A percentile compares a stretch with the other conserved stretches of the same genome.
phyloP scores from a whole-genome alignment of 2,113 vertebrate species.

The Platanista minor region DNA sequence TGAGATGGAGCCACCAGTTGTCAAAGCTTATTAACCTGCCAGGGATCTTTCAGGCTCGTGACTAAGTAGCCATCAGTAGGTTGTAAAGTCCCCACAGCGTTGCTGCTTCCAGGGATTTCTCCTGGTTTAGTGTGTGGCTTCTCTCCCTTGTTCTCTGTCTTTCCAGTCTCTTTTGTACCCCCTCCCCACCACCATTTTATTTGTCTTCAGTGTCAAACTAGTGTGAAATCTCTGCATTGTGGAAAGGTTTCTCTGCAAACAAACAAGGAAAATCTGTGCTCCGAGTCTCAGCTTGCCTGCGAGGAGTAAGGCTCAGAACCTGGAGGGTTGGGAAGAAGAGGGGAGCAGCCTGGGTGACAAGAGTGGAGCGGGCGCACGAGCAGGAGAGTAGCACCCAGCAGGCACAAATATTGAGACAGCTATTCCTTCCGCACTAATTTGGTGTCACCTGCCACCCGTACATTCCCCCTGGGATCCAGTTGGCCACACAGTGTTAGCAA shows the following conservation, averaged over 20 bases:
- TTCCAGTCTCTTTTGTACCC: background rate
- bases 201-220: background rate
- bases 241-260: background rate
- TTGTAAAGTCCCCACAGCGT: background rate
- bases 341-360: background rate
- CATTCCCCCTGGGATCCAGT: background rate
- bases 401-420: background rate
- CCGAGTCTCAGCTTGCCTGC: background rate
- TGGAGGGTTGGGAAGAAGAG: background rate
- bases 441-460: background rate
- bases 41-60: background rate
- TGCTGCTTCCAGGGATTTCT: background rate
- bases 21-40: slow-evolving; percentile 62
- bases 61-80: background rate
- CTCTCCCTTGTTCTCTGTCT: background rate
- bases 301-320: background rate
- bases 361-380: accelerated
- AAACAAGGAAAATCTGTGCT: background rate
- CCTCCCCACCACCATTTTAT: background rate
- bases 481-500: background rate
- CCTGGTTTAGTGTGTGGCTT: background rate
- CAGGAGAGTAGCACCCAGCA: background rate
- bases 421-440: background rate
- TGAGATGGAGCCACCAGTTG: slow-evolving; percentile 25
- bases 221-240: background rate